Base-by-base conservation (phyloP, 1,140 invertebrate genomes). In the Drusus annulatus region DNA sequence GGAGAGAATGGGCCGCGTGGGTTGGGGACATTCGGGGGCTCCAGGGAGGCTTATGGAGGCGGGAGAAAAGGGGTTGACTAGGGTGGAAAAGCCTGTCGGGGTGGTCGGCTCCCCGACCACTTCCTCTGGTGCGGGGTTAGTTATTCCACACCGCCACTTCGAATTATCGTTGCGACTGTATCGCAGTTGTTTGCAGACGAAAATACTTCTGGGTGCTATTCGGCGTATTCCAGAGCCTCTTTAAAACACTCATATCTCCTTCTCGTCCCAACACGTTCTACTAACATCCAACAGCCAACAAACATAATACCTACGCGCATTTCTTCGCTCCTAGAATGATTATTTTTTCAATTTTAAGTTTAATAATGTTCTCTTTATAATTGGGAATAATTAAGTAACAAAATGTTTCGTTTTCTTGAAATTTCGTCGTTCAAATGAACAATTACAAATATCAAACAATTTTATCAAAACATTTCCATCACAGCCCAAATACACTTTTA, bases 61-160 rank as follows among this genome's bases (percentile, higher is more conserved):
- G n/a, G 54, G n/a, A n/a, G 19, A 10, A 19, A 5, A 5, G 25
- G 5, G 25, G 25, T 28, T 2, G 25, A 28, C n/a, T 16, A 6
- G n/a, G 19, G n/a, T 21, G n/a, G n/a, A 17, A 10, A n/a, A 3
- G 1, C 13, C 5, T 3, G 60, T 28, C 5, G 21, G 21, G 21
- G 28, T n/a, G n/a, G 16, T 16, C 63, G 28, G n/a, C 63, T n/a
- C 63, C n/a, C 28, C n/a, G 28, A n/a, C 63, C 65, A 6, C 65
- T 50, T 7, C 31, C 36, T 45, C 28, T 10, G 65, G 5, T 21
- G 7, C 65, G 31, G 65, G 63, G 75, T 77, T 77, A 77, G 75
- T 77, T 77, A 77, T 77, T 77, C 75, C 75, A 51, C 31, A 45
- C 58, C 75, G 75, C 45, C 75, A 60, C 56, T 65, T 60, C 58